Evolutionary conservation across 2,797 vertebrate species (phyloP).

Genomic region (Phaenicophaeus curvirostris): DNA sequence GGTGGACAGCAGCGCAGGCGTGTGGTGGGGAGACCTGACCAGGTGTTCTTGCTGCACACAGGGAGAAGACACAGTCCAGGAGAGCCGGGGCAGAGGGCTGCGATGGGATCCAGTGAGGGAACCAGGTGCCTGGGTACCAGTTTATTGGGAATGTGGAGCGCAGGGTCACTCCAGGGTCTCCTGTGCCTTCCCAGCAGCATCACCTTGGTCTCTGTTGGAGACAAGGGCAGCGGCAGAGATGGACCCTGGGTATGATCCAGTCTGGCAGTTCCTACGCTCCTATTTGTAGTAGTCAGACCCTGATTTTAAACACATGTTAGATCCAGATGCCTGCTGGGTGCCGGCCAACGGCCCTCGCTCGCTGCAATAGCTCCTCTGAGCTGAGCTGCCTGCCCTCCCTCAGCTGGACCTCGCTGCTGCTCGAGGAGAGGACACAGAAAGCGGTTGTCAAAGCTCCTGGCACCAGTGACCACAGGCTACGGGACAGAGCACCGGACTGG

Average conservation of each 20-base stretch:
- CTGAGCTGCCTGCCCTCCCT: neutral
- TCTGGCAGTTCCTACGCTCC: neutral
- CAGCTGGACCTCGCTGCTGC: neutral
- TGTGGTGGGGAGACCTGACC: too few species aligned
- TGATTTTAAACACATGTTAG: neutral
- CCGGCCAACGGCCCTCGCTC: neutral
- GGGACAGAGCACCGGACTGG: neutral
- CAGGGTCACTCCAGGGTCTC: neutral
- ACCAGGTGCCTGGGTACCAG: too few species aligned
- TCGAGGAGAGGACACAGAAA: neutral
- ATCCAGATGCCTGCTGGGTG: neutral
- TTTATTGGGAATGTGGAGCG: rapidly evolving
- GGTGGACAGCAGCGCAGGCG: rapidly evolving
- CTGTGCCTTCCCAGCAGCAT: neutral
- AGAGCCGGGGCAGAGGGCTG: neutral
- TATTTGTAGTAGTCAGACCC: neutral
- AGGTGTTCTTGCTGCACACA: neutral
- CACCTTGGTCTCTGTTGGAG: neutral
- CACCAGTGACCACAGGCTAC: neutral
- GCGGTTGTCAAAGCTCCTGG: rapidly evolving
- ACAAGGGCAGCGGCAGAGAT: neutral
- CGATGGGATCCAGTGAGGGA: rapidly evolving
- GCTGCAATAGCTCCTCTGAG: neutral
- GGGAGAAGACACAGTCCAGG: neutral
- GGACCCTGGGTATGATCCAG: neutral